A percentile compares a stretch with the other conserved stretches of the same genome.
Conservation (phyloP, 1,140 invertebrate genomes). For the Heliconius eleuchia region DNA sequence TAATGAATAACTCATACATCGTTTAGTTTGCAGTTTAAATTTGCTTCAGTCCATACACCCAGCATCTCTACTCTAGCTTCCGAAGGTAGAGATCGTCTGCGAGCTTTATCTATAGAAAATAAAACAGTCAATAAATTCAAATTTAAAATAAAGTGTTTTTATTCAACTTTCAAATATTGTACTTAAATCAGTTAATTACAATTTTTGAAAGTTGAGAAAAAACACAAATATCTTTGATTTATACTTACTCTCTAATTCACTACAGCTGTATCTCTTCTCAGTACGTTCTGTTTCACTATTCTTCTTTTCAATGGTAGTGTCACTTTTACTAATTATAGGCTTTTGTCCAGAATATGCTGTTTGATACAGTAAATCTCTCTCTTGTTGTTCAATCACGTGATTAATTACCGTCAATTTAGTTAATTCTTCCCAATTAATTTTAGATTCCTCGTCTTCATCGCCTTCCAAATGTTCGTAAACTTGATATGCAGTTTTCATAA, state of each 20-base stretch:
- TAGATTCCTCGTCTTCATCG: slow-evolving; percentile 80
- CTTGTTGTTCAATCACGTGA: slow-evolving; percentile 73
- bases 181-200: not conserved
- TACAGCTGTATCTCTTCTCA: slow-evolving; percentile 66
- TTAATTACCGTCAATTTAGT: slow-evolving; percentile 75
- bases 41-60: slow-evolving; percentile 75
- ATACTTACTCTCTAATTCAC: slow-evolving; percentile 65
- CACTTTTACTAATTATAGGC: slow-evolving; percentile 64
- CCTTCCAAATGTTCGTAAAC: slow-evolving; percentile 84
- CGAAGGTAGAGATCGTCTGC: slow-evolving; percentile 50
- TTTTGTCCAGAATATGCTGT: slow-evolving; percentile 58
- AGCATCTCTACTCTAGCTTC: slow-evolving; percentile 73
- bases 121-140: not conserved
- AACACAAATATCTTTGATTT: not conserved
- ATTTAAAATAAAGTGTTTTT: not conserved
- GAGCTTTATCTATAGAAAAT: slow-evolving; percentile 48
- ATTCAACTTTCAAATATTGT: too few relatives aligned
- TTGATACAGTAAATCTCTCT: slow-evolving; percentile 66
- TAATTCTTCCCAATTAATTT: slow-evolving; percentile 85
- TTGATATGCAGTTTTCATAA: slow-evolving; percentile 87
- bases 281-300: slow-evolving; percentile 46
- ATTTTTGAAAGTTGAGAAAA: not conserved
- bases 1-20: slow-evolving; percentile 52
- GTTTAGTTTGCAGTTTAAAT: slow-evolving; percentile 75
- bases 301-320: slow-evolving; percentile 59